These are phyloP conservation scores for Tetanocera ferruginea DNA, from an alignment of 2,888 invertebrate species.

Conservation along the genomic window DNA sequence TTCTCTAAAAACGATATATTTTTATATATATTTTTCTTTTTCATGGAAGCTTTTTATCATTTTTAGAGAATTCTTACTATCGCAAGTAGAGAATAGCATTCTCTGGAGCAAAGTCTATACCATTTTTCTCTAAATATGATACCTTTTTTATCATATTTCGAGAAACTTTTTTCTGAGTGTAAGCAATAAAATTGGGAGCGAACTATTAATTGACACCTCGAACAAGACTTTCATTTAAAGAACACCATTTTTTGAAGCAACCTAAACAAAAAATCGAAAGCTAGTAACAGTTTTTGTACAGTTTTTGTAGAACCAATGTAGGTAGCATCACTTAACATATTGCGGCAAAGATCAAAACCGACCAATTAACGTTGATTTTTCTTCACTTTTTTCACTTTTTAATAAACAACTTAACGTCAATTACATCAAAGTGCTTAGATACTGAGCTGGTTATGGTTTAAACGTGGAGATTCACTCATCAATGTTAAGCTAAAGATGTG, in stretches of 20 bases:
- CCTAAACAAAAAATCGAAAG: neutral
- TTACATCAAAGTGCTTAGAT: constrained; percentile 7
- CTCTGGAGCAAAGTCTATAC: too few relatives aligned
- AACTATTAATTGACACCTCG: constrained; percentile 28
- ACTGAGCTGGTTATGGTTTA: neutral
- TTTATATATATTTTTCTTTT: too few relatives aligned
- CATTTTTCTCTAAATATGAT: too few relatives aligned
- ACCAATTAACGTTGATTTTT: neutral
- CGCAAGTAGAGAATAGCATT: too few relatives aligned
- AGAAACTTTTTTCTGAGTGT: too few relatives aligned
- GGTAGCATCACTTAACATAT: neutral
- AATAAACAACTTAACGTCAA: constrained; percentile 12
- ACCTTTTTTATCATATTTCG: too few relatives aligned
- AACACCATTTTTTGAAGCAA: neutral
- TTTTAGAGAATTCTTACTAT: too few relatives aligned
- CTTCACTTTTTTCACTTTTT: neutral
- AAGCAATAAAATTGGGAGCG: constrained; percentile 26
- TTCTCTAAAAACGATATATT: too few relatives aligned
- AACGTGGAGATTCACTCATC: neutral
- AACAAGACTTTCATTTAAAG: constrained; percentile 15
- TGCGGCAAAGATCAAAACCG: constrained; percentile 25
- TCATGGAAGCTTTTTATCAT: too few relatives aligned
- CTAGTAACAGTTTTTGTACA: neutral
- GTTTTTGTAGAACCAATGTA: neutral
- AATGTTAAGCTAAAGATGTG: too few relatives aligned